These are phyloP conservation scores for Mola mola DNA, from an alignment of 2,113 vertebrate species.

Conservation along the genomic window DNA sequence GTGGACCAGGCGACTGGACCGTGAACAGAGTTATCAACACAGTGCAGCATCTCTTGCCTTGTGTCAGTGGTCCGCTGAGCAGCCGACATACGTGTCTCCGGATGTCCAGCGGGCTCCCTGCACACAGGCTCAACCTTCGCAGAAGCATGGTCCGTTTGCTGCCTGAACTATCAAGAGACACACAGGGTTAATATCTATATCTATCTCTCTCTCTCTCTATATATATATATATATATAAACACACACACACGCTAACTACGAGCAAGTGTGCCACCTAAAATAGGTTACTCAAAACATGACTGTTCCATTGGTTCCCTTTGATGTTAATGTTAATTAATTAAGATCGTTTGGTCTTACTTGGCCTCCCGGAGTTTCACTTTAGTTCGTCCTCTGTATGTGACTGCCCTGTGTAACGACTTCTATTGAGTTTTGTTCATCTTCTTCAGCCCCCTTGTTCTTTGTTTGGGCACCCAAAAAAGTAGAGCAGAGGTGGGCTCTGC, in stretches of 20 bases:
- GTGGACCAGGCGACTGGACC: not conserved
- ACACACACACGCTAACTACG: too few species aligned
- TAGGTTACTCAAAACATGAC: too few species aligned
- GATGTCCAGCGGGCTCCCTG: constrained; percentile 33
- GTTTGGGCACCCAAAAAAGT: constrained; percentile 2
- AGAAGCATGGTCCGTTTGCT: constrained; percentile 61
- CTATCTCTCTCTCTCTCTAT: too few species aligned
- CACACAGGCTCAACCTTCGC: constrained; percentile 55
- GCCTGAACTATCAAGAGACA: not conserved
- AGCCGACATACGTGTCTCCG: constrained; percentile 27
- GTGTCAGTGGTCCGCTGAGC: constrained; percentile 49
- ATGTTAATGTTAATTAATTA: not conserved
- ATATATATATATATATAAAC: too few species aligned
- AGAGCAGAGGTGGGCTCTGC: constrained; percentile 8
- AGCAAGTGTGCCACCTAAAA: too few species aligned
- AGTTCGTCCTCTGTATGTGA: not conserved
- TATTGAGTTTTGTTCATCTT: constrained; percentile 29
- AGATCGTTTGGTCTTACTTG: constrained; percentile 25
- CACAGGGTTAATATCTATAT: not conserved
- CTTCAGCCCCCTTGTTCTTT: constrained; percentile 1
- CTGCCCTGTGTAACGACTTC: constrained; percentile 11
- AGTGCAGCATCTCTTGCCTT: constrained; percentile 54
- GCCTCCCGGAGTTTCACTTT: not conserved
- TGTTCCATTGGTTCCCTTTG: too few species aligned
- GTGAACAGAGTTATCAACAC: not conserved